Evolutionary conservation across 2,797 vertebrate genomes (phyloP).

Genomic region (Sphenodon punctatus): DNA sequence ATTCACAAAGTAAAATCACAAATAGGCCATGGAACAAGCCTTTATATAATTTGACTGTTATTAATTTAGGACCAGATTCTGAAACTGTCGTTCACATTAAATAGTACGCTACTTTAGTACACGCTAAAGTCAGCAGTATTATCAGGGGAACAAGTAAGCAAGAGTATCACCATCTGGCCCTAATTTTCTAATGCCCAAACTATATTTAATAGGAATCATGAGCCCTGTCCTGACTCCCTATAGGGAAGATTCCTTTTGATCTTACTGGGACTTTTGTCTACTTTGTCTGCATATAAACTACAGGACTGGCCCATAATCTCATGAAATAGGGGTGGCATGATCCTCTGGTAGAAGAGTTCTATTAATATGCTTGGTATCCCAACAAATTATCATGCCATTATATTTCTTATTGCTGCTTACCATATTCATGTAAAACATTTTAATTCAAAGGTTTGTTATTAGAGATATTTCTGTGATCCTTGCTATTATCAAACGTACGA

Average conservation of each 20-base stretch:
- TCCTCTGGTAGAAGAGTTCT: too few species aligned
- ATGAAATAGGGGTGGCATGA: too few species aligned
- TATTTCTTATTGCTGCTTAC: not conserved
- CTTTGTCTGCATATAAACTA: not conserved
- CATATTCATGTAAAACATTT: not conserved
- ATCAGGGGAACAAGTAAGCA: not conserved
- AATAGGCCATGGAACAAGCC: not conserved
- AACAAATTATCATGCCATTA: too few species aligned
- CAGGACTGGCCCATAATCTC: not conserved
- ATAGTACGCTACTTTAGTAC: not conserved
- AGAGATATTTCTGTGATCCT: not conserved
- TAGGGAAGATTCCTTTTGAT: not conserved
- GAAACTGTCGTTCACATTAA: not conserved
- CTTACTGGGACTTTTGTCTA: not conserved
- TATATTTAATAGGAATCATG: too few species aligned
- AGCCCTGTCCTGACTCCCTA: not conserved
- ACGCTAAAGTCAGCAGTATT: not conserved
- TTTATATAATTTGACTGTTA: accelerated
- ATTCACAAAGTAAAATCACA: not conserved
- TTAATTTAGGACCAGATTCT: not conserved
- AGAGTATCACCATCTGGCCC: not conserved
- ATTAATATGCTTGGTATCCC: too few species aligned
- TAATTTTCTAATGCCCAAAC: too few species aligned
- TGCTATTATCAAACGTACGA: not conserved
- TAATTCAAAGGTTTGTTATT: not conserved